A percentile compares a stretch with the other conserved stretches of the same genome.
Evolutionary conservation across 2,797 vertebrate genomes (phyloP).

Genomic region (Poecilia wingei): DNA sequence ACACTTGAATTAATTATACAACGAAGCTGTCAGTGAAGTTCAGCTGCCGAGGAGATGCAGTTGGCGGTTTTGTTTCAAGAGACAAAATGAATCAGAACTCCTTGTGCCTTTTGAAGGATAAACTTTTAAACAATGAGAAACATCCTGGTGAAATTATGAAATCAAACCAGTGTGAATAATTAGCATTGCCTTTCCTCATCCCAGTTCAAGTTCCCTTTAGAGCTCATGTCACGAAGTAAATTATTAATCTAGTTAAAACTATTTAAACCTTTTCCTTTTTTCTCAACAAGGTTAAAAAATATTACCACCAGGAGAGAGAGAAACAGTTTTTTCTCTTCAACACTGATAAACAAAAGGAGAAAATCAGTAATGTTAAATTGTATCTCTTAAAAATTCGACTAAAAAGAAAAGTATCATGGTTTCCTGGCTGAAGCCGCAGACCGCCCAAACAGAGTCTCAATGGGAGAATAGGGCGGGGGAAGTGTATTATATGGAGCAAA

Average conservation of each 20-base stretch:
- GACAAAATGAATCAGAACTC: constrained; percentile 8
- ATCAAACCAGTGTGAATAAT: not conserved
- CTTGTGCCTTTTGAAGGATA: constrained; percentile 6
- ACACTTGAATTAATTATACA: constrained; percentile 11
- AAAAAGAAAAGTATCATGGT: no score
- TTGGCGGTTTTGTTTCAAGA: constrained; percentile 4
- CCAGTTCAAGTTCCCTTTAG: not conserved
- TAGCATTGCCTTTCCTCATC: not conserved
- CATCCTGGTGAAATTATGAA: not conserved
- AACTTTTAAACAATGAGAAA: not conserved
- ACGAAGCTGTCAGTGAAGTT: constrained; percentile 10
- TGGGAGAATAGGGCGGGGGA: no score
- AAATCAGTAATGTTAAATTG: not conserved
- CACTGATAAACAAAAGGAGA: no score
- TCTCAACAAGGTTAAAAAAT: no score
- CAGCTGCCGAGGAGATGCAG: not conserved
- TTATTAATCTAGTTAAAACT: not conserved
- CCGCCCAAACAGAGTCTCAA: not conserved
- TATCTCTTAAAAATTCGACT: not conserved
- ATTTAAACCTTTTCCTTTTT: no score
- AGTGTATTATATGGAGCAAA: not conserved
- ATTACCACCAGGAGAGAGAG: no score
- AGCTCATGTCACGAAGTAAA: not conserved
- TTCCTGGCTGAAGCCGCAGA: not conserved
- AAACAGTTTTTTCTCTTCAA: no score